Percentiles rank a stretch among this genome's conserved stretches.
phyloP scores from a whole-genome alignment of 1,140 invertebrate species.

The Babylonia areolata region DNA sequence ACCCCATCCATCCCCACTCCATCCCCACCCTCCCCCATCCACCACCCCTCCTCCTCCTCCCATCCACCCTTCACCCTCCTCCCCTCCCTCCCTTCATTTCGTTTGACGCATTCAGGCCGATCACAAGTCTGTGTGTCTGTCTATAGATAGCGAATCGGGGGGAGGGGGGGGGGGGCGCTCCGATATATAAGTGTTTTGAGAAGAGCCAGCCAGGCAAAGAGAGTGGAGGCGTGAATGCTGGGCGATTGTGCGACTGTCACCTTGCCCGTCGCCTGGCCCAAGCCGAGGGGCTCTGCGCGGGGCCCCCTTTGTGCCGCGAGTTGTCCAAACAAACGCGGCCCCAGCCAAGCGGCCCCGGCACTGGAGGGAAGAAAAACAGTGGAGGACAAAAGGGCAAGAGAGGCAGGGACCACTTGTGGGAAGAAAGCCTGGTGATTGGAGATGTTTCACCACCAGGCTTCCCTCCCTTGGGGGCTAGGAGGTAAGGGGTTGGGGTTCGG shows the following conservation, averaged over 20 bases:
- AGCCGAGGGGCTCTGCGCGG: background rate
- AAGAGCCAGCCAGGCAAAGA: slow-evolving; percentile 7
- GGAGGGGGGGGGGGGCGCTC: no score
- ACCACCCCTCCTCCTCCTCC: no score
- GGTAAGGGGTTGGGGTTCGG: background rate
- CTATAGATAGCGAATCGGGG: slow-evolving; percentile 2
- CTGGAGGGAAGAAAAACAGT: background rate
- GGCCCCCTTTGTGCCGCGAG: background rate
- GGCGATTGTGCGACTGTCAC: slow-evolving; percentile 6
- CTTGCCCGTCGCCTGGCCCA: background rate
- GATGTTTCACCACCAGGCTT: background rate
- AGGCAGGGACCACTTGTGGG: background rate
- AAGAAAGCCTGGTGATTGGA: background rate
- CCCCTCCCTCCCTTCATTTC: background rate
- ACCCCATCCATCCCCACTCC: no score
- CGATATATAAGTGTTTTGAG: slow-evolving; percentile 18
- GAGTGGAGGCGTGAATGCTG: slow-evolving; percentile 1
- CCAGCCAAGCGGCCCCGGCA: background rate
- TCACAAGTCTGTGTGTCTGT: background rate
- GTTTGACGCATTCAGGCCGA: background rate
- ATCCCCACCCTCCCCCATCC: background rate
- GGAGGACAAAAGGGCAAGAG: slow-evolving; percentile 1
- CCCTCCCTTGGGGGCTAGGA: no score
- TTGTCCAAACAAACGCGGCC: background rate
- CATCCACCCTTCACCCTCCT: background rate